Percentiles rank a stretch among this genome's conserved stretches.
Conservation (phyloP, 2,888 invertebrate genomes). For the Hydroisotoma schaefferi region DNA sequence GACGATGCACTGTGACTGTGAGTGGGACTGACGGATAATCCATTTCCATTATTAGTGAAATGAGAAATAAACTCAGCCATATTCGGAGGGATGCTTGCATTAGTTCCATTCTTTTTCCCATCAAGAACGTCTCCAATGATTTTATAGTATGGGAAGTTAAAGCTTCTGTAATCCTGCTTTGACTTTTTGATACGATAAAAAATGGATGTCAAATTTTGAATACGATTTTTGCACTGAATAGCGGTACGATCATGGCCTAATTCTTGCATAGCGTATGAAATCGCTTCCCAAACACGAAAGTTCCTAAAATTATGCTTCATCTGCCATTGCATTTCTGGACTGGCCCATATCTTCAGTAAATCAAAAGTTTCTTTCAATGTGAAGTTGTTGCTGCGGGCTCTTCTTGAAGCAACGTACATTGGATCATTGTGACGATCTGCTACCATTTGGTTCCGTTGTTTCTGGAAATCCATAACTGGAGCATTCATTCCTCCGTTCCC, state of each 20-base stretch:
- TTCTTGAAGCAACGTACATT: conserved; percentile 44
- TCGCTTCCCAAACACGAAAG: conserved; percentile 48
- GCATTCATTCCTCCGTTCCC: conserved; percentile 38
- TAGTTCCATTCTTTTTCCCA: conserved; percentile 47
- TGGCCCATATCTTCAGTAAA: conserved; percentile 48
- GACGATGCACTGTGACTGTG: conserved; percentile 37
- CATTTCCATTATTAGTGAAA: conserved; percentile 28
- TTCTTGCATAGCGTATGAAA: conserved; percentile 47
- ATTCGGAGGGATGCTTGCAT: conserved; percentile 34
- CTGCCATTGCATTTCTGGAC: conserved; percentile 33
- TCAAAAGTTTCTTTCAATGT: conserved; percentile 48
- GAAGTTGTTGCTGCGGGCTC: conserved; percentile 48
- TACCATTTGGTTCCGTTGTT: conserved; percentile 16
- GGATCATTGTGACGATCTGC: conserved; percentile 42
- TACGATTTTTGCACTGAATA: conserved; percentile 49
- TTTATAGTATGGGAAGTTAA: conserved; percentile 48
- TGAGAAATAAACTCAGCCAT: conserved; percentile 35
- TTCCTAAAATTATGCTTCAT: conserved; percentile 35
- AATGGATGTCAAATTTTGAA: conserved; percentile 48
- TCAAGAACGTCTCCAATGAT: conserved; percentile 48
- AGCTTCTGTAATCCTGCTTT: conserved; percentile 47
- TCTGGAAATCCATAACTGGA: conserved; percentile 27
- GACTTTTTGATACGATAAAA: conserved; percentile 48
- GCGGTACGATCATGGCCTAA: conserved; percentile 48
- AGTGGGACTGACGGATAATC: conserved; percentile 35